A percentile compares a stretch with the other conserved stretches of the same genome.
phyloP scores from a whole-genome alignment of 1,140 invertebrate genomes.

The Steinernema feltiae region DNA sequence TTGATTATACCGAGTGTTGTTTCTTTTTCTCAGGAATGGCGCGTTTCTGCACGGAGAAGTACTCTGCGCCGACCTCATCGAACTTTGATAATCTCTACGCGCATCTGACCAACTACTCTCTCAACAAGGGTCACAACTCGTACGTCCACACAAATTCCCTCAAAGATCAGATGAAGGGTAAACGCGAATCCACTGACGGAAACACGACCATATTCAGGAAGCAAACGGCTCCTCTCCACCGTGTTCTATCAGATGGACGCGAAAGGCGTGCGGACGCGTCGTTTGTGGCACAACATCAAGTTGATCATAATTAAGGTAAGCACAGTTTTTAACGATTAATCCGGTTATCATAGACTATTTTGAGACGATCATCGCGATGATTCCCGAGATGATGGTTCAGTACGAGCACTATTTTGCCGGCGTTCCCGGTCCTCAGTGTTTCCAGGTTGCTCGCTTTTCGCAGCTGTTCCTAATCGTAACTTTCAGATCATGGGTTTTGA shows the following conservation, averaged over 20 bases:
- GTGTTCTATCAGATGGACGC: constrained; percentile 59
- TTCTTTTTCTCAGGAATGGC: constrained; percentile 26
- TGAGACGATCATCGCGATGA: constrained; percentile 62
- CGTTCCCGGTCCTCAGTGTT: constrained; percentile 59
- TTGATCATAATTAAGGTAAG: constrained; percentile 61
- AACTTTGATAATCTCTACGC: constrained; percentile 63
- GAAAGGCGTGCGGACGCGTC: constrained; percentile 57
- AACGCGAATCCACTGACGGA: not conserved
- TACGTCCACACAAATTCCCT: constrained; percentile 61
- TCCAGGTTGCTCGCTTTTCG: constrained; percentile 58
- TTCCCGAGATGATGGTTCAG: constrained; percentile 61
- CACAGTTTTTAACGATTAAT: too few species aligned
- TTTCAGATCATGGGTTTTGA: constrained; percentile 62
- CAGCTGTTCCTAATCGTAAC: constrained; percentile 17
- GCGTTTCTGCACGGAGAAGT: constrained; percentile 59
- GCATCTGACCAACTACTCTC: constrained; percentile 88
- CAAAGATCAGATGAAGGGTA: constrained; percentile 51
- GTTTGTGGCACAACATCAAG: constrained; percentile 60
- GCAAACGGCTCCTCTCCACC: constrained; percentile 61
- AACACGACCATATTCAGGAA: constrained; percentile 54
- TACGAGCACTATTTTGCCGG: constrained; percentile 58
- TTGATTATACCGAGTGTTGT: not conserved
- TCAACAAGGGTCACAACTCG: constrained; percentile 71
- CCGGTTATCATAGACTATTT: too few species aligned
- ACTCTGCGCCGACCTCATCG: constrained; percentile 48